These are phyloP conservation scores for Mystacornis crossleyi DNA, from an alignment of 2,113 vertebrate genomes.

Conservation along the genomic window DNA sequence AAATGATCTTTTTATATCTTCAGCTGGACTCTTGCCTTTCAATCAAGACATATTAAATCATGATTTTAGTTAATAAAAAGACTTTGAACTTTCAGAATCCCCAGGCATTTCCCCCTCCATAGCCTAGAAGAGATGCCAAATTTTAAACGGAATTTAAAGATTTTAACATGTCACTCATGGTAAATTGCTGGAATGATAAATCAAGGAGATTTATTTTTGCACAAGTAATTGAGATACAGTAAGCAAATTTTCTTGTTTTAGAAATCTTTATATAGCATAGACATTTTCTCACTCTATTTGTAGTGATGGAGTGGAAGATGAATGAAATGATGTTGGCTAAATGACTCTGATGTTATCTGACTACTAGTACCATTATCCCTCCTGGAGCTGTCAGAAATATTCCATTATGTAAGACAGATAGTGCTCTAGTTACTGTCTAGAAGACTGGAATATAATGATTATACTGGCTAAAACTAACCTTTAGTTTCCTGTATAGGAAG, in stretches of 20 bases:
- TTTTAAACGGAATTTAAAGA: slow-evolving; percentile 1
- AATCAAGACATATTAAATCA: neutral
- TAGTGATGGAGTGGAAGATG: slow-evolving; percentile 67
- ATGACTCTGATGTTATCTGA: slow-evolving; percentile 71
- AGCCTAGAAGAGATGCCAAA: neutral
- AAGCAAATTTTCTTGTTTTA: slow-evolving; percentile 63
- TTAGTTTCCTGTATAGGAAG: neutral
- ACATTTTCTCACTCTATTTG: slow-evolving; percentile 65
- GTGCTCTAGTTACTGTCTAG: neutral
- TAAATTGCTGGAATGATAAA: slow-evolving; percentile 35
- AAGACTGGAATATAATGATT: neutral
- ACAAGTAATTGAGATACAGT: slow-evolving; percentile 35
- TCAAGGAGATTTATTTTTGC: slow-evolving; percentile 29
- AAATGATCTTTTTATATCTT: neutral
- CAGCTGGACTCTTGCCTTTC: neutral
- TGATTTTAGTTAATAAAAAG: neutral
- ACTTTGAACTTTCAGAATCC: neutral
- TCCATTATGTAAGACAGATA: slow-evolving; percentile 53
- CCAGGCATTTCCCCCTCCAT: neutral
- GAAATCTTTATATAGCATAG: slow-evolving; percentile 65
- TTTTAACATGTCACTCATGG: neutral
- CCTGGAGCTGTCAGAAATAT: slow-evolving; percentile 52
- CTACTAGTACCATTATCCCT: slow-evolving; percentile 66
- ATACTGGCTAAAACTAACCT: slow-evolving; percentile 15
- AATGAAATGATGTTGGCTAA: slow-evolving; percentile 74